A percentile compares a stretch with the other conserved stretches of the same genome.
Evolutionary conservation across 30 jellyfish, hydroid and myxozoan species (phyloP).

Genomic region (Catostylus mosaicus): DNA sequence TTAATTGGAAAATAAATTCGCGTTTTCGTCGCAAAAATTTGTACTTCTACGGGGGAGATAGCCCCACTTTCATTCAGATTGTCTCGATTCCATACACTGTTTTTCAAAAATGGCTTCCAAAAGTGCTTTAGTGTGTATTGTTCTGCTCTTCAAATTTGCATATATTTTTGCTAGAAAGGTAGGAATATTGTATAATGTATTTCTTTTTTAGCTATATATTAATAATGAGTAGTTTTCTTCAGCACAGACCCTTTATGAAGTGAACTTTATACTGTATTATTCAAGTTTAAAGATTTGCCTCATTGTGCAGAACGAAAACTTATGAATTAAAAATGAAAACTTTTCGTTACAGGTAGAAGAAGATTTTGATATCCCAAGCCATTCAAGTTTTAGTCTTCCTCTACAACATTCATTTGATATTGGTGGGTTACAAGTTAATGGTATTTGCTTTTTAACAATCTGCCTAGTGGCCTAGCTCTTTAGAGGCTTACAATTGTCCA

Average conservation of each 20-base stretch:
- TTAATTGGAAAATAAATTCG: background rate
- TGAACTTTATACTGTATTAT: no score
- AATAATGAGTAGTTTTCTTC: no score
- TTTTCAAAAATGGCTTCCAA: slow-evolving; percentile 8
- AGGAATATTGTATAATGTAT: no score
- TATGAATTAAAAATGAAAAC: background rate
- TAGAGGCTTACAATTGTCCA: no score
- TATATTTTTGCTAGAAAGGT: slow-evolving; percentile 9
- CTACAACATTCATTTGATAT: slow-evolving; percentile 92
- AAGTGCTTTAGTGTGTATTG: background rate
- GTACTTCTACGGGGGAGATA: background rate
- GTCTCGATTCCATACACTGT: background rate
- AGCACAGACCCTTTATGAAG: no score
- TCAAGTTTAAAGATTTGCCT: no score
- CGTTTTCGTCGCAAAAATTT: slow-evolving; percentile 30
- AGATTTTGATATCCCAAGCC: slow-evolving; percentile 39
- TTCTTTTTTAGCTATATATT: background rate
- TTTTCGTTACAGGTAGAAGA: slow-evolving; percentile 45
- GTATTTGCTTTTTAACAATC: no score
- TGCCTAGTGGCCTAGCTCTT: no score
- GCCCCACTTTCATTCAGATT: background rate
- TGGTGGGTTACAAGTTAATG: slow-evolving; percentile 50
- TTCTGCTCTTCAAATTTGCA: background rate
- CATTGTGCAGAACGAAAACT: no score
- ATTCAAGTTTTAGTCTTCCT: slow-evolving; percentile 69